Base-by-base conservation (phyloP, 2,797 vertebrate species). In the Lycodopsis pacificus region DNA sequence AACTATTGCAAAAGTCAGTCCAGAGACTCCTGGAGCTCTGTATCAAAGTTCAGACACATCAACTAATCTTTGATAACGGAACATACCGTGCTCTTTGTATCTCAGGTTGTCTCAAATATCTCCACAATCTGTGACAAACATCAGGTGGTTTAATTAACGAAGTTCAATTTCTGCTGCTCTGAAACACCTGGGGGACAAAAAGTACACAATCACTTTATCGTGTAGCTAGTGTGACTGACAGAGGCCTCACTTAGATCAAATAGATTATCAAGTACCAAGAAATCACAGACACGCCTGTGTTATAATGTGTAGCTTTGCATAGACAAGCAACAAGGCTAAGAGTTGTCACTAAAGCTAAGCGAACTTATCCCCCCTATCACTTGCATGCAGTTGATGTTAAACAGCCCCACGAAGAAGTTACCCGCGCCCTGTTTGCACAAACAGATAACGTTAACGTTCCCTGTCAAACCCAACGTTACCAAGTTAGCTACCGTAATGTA, bases 41-140 rank as follows among this genome's bases (percentile, higher is more conserved):
- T 90, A 68, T 71, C 86, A 94, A 92, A 93, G 91, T 92, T 92
- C 89, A 92, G 17, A 77, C 25, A 82, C 10, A 6, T n/a, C 17
- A 81, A 65, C 59, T 78, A 54, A 83, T 72, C 76, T 53, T 57
- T 76, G 84, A 94, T 85, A 90, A 88, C 8, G 27, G 30, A 44
- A 64, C 71, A 72, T 40, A 34, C 49, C 51, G 49, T 58, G 54
- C 19, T 53, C 57, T 58, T 79, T 72, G n/a, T 44, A 62, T 44
- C 20, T 77, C 8, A 25, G 2, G 7, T 32, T 25, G 4, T 73
- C 13, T 34, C 15, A 46, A 38, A 58, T 14, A 62, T 51, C 27
- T 48, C 49, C 20, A 73, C 27, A 76, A 17, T 30, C 36, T 66
- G 30, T 53, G 32, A 44, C 25, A 10, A 4, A 19, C 32, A 14